A percentile compares a stretch with the other conserved stretches of the same genome.
phyloP scores from a whole-genome alignment of 2,888 invertebrate genomes.

The Polyommatus iphigenia region DNA sequence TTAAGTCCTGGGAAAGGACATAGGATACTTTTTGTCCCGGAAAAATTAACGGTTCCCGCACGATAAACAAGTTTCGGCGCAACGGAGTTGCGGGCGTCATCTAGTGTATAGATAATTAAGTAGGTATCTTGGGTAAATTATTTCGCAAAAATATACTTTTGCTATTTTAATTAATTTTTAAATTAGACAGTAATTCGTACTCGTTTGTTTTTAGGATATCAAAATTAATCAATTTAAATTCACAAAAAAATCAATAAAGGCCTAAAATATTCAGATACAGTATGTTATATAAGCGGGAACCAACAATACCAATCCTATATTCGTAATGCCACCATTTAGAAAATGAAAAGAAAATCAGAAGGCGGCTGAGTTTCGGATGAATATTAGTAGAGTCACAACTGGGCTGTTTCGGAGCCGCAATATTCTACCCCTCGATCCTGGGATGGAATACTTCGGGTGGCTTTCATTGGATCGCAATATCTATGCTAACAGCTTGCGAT shows the following conservation, averaged over 20 bases:
- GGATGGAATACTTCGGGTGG: constrained; percentile 75
- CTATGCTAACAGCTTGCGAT: constrained; percentile 80
- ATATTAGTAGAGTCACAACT: constrained; percentile 68
- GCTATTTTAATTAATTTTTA: too few species aligned
- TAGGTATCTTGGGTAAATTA: not conserved
- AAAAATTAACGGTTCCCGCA: too few species aligned
- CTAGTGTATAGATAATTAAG: too few species aligned
- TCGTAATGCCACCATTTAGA: constrained; percentile 50
- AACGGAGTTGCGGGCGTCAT: too few species aligned
- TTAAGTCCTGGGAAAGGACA: too few species aligned
- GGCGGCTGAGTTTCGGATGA: constrained; percentile 58
- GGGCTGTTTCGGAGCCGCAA: constrained; percentile 73
- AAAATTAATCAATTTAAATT: not conserved
- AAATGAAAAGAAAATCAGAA: constrained; percentile 64
- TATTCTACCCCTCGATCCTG: constrained; percentile 73
- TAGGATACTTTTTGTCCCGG: too few species aligned
- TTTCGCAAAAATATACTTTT: not conserved
- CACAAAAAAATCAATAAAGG: too few species aligned
- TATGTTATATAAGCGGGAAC: constrained; percentile 25
- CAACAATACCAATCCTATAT: constrained; percentile 43
- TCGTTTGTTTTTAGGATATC: not conserved
- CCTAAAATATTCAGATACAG: not conserved
- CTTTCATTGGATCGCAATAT: constrained; percentile 79
- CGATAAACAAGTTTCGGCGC: too few species aligned
- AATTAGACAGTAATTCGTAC: not conserved